Percentiles rank a stretch among this genome's conserved stretches.
phyloP scores from a whole-genome alignment of 2,113 vertebrate species.

The Neolamprologus variostigma region DNA sequence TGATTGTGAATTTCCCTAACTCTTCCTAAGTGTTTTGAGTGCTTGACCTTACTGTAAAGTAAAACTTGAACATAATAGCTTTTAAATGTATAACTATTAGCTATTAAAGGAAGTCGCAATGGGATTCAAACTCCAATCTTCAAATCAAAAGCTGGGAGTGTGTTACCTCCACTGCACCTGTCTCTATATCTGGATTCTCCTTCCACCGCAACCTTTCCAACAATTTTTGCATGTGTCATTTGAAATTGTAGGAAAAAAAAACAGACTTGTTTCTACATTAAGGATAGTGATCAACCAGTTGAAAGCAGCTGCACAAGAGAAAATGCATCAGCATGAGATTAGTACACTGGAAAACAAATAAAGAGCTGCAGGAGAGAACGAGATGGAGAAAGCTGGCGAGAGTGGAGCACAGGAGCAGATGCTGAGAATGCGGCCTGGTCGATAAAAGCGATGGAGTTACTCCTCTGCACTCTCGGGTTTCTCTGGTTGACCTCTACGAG shows the following conservation, averaged over 20 bases:
- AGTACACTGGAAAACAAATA: background rate
- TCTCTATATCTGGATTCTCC: background rate
- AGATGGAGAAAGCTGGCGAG: background rate
- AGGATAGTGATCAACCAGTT: background rate
- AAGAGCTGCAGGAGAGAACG: background rate
- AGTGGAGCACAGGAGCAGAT: conserved; percentile 52
- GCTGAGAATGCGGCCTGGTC: conserved; percentile 57
- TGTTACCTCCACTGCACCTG: background rate
- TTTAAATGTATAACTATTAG: background rate
- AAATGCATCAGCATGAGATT: background rate
- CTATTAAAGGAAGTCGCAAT: background rate
- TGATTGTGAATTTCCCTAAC: background rate
- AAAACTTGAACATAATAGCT: background rate
- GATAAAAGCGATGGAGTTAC: conserved; percentile 73
- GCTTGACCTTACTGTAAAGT: background rate
- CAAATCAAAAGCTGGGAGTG: background rate
- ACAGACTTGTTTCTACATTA: background rate
- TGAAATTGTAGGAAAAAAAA: background rate
- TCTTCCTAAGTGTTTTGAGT: background rate
- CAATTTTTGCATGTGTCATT: background rate
- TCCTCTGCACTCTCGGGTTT: conserved; percentile 61
- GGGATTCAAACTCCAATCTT: background rate
- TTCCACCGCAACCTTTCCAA: background rate
- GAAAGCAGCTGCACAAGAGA: background rate
- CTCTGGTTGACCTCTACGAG: conserved; percentile 69